A percentile compares a stretch with the other conserved stretches of the same genome.
phyloP scores from a whole-genome alignment of 2,888 invertebrate species.

The Eupithecia subumbrata region DNA sequence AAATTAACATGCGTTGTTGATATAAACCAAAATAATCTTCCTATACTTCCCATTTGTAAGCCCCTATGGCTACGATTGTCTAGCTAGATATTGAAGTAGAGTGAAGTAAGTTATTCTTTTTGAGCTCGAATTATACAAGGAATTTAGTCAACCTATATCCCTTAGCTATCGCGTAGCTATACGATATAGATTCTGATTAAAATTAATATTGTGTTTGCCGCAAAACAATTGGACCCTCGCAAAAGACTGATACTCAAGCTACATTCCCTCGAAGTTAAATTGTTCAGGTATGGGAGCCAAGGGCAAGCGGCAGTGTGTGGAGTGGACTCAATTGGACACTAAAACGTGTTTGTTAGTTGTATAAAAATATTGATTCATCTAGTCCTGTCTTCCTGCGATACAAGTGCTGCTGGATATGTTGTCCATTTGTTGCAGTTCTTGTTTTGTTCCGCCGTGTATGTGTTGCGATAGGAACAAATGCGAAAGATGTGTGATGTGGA shows the following conservation, averaged over 20 bases:
- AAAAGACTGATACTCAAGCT: constrained; percentile 62
- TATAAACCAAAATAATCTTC: constrained; percentile 15
- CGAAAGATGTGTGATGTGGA: constrained; percentile 38
- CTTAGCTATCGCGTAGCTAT: constrained; percentile 7
- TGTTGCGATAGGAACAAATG: constrained; percentile 36
- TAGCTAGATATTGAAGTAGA: constrained; percentile 14
- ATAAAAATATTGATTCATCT: constrained; percentile 59
- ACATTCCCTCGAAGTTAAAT: constrained; percentile 57
- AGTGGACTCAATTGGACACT: constrained; percentile 46
- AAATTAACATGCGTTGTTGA: constrained; percentile 10
- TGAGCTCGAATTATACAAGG: constrained; percentile 17
- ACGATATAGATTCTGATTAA: constrained; percentile 4
- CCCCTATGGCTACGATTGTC: constrained; percentile 20
- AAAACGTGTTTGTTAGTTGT: constrained; percentile 42
- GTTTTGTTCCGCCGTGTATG: constrained; percentile 40
- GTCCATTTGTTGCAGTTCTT: constrained; percentile 40
- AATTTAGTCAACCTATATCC: background rate
- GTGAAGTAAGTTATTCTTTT: constrained; percentile 25
- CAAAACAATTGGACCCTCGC: constrained; percentile 38
- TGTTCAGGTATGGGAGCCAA: constrained; percentile 32
- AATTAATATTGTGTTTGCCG: constrained; percentile 18
- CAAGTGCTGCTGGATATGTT: constrained; percentile 41
- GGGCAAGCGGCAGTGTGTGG: constrained; percentile 46
- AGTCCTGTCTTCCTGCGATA: constrained; percentile 72
- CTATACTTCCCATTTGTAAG: constrained; percentile 16